Evolutionary conservation across 2,888 invertebrate species (phyloP).

Genomic region (Drosophila aldrichi): DNA sequence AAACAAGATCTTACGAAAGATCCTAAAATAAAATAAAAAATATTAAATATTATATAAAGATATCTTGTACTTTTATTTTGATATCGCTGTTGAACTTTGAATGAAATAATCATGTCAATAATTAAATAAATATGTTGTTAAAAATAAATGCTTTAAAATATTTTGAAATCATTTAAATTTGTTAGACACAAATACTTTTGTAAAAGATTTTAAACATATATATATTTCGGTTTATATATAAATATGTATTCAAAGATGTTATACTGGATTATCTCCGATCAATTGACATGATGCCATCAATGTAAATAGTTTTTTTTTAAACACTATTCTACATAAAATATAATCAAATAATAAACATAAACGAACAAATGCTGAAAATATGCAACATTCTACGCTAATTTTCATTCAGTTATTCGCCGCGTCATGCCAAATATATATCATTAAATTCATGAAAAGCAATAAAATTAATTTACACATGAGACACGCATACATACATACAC

Average conservation of each 20-base stretch:
- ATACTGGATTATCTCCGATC: neutral
- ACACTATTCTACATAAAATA: neutral
- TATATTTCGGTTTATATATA: neutral
- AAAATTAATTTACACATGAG: conserved; percentile 11
- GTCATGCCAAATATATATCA: conserved; percentile 39
- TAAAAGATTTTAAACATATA: neutral
- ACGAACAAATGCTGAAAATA: conserved; percentile 9
- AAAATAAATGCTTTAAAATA: neutral
- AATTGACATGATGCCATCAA: neutral
- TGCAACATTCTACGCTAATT: conserved; percentile 30
- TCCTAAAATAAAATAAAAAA: neutral
- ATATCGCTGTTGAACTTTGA: neutral
- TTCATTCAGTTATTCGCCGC: conserved; percentile 26
- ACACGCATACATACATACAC: conserved; percentile 19
- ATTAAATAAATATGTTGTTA: neutral
- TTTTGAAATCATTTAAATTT: neutral
- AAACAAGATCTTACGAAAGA: neutral
- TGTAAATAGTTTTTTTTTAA: conserved; percentile 7
- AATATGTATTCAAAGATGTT: neutral
- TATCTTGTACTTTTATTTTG: neutral
- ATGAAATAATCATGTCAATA: neutral
- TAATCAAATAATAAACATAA: neutral
- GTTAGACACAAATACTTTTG: neutral
- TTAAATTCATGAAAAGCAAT: conserved; percentile 26
- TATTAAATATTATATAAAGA: neutral